Evolutionary conservation across 2,113 vertebrate genomes (phyloP).

Genomic region (Dolichallabes microphthalmus): DNA sequence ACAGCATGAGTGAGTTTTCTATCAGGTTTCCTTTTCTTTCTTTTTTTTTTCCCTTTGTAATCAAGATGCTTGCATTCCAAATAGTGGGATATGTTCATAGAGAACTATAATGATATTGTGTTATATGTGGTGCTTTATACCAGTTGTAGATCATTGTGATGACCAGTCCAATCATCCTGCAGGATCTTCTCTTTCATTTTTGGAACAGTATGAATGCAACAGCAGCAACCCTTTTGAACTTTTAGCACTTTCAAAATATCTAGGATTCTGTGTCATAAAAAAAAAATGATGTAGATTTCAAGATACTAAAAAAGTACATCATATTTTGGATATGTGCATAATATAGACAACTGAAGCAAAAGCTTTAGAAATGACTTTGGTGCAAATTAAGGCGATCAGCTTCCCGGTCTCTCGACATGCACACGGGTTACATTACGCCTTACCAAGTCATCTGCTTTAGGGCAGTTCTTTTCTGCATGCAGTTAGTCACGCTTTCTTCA

Average conservation of each 20-base stretch:
- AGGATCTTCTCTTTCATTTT: not conserved
- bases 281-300: not conserved
- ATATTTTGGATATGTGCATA: not conserved
- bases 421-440: not conserved
- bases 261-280: not conserved
- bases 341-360: not conserved
- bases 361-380: not conserved
- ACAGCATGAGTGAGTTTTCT: slow-evolving; percentile 12
- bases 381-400: not conserved
- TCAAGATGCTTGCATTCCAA: not conserved
- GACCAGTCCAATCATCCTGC: not conserved
- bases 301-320: not conserved
- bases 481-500: not conserved
- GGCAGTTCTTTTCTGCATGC: not conserved
- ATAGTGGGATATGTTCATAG: not conserved
- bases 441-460: not conserved
- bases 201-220: not conserved
- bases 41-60: not conserved
- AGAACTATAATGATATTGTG: not conserved
- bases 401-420: not conserved
- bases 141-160: slow-evolving; percentile 17
- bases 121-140: slow-evolving; percentile 1
- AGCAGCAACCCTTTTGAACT: not conserved
- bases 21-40: not conserved
- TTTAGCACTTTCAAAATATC: not conserved